These are phyloP conservation scores for Leucophenga maculata DNA, from an alignment of 2,888 invertebrate genomes.

Conservation along the genomic window DNA sequence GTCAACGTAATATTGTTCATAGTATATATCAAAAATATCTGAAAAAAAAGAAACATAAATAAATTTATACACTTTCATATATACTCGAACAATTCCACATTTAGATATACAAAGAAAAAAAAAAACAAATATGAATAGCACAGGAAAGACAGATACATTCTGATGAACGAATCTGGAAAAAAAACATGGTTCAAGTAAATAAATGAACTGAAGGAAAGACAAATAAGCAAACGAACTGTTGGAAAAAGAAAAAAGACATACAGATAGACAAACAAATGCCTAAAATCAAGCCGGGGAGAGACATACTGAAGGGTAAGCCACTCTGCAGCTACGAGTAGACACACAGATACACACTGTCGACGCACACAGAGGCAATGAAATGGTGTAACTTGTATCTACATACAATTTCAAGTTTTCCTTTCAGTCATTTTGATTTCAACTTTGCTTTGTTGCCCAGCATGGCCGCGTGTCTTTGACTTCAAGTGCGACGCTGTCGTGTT, in stretches of 20 bases:
- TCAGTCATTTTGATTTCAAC: constrained; percentile 5
- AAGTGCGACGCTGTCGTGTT: not conserved
- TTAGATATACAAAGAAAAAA: constrained; percentile 7
- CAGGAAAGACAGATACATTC: not conserved
- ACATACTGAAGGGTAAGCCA: not conserved
- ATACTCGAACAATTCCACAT: not conserved
- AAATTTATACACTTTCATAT: not conserved
- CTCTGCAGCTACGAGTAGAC: constrained; percentile 2
- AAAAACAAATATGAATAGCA: constrained; percentile 1
- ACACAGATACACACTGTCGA: not conserved
- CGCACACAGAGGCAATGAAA: constrained; percentile 1
- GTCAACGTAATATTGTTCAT: no score
- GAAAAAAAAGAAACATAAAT: not conserved
- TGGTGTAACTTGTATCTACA: constrained; percentile 8
- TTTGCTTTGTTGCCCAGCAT: constrained; percentile 14
- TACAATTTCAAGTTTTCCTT: constrained; percentile 10
- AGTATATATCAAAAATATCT: not conserved
- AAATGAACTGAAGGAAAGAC: constrained; percentile 27
- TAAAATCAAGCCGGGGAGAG: not conserved
- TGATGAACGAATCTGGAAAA: constrained; percentile 2
- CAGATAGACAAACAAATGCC: not conserved
- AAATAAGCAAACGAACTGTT: constrained; percentile 6
- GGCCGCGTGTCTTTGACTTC: not conserved
- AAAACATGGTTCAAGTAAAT: constrained; percentile 33
- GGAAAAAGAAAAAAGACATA: constrained; percentile 5